Evolutionary conservation across 92 coral and sea anemone genomes (phyloP), one percentile per base, ranked within the genome.

Genomic region (Phenganax stokvisi): DNA sequence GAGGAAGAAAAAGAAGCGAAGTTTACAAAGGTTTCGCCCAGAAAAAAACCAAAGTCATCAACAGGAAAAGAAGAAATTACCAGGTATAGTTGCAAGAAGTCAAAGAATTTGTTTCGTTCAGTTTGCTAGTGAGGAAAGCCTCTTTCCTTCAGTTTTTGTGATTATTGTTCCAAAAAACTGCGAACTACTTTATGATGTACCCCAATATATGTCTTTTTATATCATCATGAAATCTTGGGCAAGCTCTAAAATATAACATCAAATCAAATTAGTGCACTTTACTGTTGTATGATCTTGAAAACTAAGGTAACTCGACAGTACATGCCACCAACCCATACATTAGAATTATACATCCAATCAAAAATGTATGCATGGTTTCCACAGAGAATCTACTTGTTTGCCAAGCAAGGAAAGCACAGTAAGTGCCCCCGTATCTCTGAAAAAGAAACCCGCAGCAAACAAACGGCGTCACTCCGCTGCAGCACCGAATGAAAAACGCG

Each of bases 21-120:
- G 73, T 68, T 68, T 53, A 68, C 73, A 9, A 68, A 68, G 16
- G 73, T 68, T 37, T 68, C 73, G 16, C 73, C 73, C 7, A 68
- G 54, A 68, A 68, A 68, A 53, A 68, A 68, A 68, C 4, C 52
- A 30, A 68, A 28, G 47, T 12, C 52, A 27, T 68, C 73, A 29
- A 12, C 73, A 9, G 12, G 20, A 59, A 25, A 13, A 59, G 65
- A 59, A 13, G 20, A 59, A 59, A 13, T 25, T 13, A 10, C 70
- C 27, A 64, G 17, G 70, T 64, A 64, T 12, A 20, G 70, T 64
- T 64, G 9, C 37, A 37, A 37, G 47, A 37, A 37, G 47, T 37
- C 47, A 5, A 5, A 37, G 47, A 37, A 37, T 1, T 37, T 37
- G 47, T 37, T 37, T 5, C 5, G 47, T 5, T 37, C 47, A 37